Conservation (phyloP, 2,113 vertebrate genomes). For the Pseudonaja textilis region DNA sequence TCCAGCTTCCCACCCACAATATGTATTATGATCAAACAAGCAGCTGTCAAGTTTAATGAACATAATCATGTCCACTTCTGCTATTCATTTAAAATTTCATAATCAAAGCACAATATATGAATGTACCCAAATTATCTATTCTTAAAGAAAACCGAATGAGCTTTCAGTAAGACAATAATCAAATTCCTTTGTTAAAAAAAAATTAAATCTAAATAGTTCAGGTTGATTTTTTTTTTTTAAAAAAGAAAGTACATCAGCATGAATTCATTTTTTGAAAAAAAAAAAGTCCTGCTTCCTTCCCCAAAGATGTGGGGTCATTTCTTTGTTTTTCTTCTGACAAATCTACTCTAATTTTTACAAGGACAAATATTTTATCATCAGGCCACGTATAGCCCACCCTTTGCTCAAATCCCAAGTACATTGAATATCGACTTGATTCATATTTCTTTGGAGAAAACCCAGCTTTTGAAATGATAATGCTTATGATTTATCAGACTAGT, state of each 20-base stretch:
- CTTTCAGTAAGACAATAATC: slow-evolving; percentile 7
- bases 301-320: neutral
- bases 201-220: slow-evolving; percentile 19
- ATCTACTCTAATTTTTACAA: neutral
- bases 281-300: neutral
- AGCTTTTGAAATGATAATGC: slow-evolving; percentile 25
- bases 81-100: neutral
- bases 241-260: slow-evolving; percentile 21
- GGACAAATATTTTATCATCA: neutral
- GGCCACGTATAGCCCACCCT: neutral
- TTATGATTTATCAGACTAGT: slow-evolving; percentile 21
- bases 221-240: slow-evolving; percentile 33
- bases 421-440: slow-evolving; percentile 13
- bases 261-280: neutral
- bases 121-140: neutral
- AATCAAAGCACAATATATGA: neutral
- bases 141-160: neutral
- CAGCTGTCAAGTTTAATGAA: neutral
- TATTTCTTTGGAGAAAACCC: neutral
- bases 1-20: neutral
- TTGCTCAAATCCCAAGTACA: neutral
- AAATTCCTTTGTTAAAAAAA: neutral
- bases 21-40: neutral
- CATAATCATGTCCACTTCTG: neutral
- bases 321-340: neutral